A percentile compares a stretch with the other conserved stretches of the same genome.
Evolutionary conservation across 2,797 vertebrate genomes (phyloP).

Genomic region (Kryptopterus vitreolus): DNA sequence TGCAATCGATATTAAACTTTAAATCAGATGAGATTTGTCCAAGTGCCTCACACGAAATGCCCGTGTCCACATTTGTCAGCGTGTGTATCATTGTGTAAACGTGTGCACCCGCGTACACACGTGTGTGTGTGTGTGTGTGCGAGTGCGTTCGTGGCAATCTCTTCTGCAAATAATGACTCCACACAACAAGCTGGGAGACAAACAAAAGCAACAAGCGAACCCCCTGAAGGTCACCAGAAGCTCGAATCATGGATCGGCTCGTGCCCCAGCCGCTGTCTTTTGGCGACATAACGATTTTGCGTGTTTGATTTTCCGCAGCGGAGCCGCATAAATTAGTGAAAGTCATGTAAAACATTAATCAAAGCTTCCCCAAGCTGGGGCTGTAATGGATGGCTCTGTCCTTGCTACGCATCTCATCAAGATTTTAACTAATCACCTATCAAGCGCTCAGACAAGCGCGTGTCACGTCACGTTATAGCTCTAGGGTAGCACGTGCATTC

Average conservation of each 20-base stretch:
- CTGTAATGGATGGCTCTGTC: constrained; percentile 49
- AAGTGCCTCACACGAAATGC: not conserved
- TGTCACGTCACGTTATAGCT: constrained; percentile 18
- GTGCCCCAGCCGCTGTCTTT: constrained; percentile 28
- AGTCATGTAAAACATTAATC: constrained; percentile 57
- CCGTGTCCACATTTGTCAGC: not conserved
- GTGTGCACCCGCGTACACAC: too few relatives aligned
- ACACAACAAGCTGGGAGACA: constrained; percentile 43
- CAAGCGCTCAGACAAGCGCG: constrained; percentile 34
- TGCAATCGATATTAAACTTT: not conserved
- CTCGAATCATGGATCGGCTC: constrained; percentile 40
- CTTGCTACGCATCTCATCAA: constrained; percentile 34
- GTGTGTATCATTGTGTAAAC: not conserved
- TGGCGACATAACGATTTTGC: constrained; percentile 45
- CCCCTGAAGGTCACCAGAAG: constrained; percentile 42
- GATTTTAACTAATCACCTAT: constrained; percentile 48
- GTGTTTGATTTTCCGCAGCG: constrained; percentile 52
- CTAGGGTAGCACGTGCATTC: constrained; percentile 5
- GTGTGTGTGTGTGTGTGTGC: not conserved
- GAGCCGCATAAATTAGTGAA: constrained; percentile 54
- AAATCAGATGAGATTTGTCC: constrained; percentile 5
- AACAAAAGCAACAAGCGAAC: constrained; percentile 49
- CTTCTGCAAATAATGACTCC: constrained; percentile 54
- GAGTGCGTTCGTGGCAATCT: constrained; percentile 35
- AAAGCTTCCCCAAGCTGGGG: constrained; percentile 39